A percentile compares a stretch with the other conserved stretches of the same genome.
These are phyloP conservation scores for Peromyscus polionotus DNA, from an alignment of 2,113 vertebrate species.

Conservation along the genomic window DNA sequence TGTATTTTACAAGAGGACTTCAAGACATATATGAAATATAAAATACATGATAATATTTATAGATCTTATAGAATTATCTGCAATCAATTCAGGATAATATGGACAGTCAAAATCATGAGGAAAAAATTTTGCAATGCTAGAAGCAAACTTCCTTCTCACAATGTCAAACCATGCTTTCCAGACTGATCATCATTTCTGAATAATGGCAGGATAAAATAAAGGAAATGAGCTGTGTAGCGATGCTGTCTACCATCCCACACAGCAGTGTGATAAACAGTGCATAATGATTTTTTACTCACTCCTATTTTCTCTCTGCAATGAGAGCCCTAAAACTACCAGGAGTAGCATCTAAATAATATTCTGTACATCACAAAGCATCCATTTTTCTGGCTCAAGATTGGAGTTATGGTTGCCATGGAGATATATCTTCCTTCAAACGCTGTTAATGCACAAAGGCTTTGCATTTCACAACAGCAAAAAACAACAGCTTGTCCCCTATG, in stretches of 20 bases:
- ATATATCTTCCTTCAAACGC: constrained; percentile 63
- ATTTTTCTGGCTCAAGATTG: constrained; percentile 61
- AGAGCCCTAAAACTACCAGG: neutral
- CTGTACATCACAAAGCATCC: constrained; percentile 14
- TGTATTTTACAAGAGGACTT: constrained; percentile 32
- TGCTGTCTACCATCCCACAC: neutral
- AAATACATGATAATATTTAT: constrained; percentile 1
- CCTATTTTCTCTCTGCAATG: neutral
- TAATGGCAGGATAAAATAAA: constrained; percentile 34
- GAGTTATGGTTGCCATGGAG: constrained; percentile 50
- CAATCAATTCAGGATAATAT: neutral
- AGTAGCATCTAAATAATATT: constrained; percentile 29
- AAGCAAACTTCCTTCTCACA: neutral
- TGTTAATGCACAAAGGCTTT: constrained; percentile 42
- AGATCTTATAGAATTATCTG: constrained; percentile 8
- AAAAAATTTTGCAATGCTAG: constrained; percentile 16
- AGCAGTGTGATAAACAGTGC: constrained; percentile 18
- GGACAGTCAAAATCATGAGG: constrained; percentile 31
- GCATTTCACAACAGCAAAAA: constrained; percentile 58
- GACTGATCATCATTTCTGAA: constrained; percentile 40
- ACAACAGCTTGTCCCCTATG: neutral
- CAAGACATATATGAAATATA: constrained; percentile 7
- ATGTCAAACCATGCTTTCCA: neutral
- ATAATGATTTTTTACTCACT: neutral
- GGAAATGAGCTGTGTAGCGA: constrained; percentile 49